Evolutionary conservation across 2,113 vertebrate species (phyloP), one percentile per base, ranked within the genome.

Genomic region (Cyrtonyx montezumae): DNA sequence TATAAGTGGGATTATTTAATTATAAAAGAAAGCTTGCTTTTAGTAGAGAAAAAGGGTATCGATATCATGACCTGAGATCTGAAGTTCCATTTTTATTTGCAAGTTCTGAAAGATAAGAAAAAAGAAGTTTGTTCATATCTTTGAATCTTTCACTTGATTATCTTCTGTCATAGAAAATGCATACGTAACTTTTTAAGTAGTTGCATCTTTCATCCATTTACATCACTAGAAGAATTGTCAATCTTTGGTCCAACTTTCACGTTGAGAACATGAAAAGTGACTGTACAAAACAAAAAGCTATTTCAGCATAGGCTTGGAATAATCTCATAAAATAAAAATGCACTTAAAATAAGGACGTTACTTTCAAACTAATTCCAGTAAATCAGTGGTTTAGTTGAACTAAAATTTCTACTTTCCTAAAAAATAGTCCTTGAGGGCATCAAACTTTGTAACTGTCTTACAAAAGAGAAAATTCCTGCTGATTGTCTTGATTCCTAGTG

Each of bases 401-500:
- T 83, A 74, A 69, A 91, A 42, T n/a, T 9, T 69, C 2, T 79
- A 1, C 82, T 82, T 93, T 45, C 12, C 19, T 11, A 13, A 37
- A 84, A 79, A 88, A 77, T 37, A 56, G 15, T 25, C 42, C 36
- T 63, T 36, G 48, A 68, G 49, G 69, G 46, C 8, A 22, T 69
- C 67, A 83, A 58, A 17, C 26, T 76, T 76, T 45, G 1, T 43
- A 66, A 30, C 26, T 66, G 40, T 56, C 37, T 69, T 77, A 40
- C 22, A 75, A 87, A 56, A 11, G 19, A 43, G 16, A 80, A 81
- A 82, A 91, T 45, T 23, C 40, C 8, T 67, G 11, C 53, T 82
- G 67, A 69, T 56, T n/a, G 7, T 83, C 26, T 48, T 55, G 53
- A 51, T 79, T 0, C 0, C 49, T 2, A 9, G 20, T 37, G 23